phyloP scores from a whole-genome alignment of 2,113 vertebrate genomes.

The Deroptyus accipitrinus region DNA sequence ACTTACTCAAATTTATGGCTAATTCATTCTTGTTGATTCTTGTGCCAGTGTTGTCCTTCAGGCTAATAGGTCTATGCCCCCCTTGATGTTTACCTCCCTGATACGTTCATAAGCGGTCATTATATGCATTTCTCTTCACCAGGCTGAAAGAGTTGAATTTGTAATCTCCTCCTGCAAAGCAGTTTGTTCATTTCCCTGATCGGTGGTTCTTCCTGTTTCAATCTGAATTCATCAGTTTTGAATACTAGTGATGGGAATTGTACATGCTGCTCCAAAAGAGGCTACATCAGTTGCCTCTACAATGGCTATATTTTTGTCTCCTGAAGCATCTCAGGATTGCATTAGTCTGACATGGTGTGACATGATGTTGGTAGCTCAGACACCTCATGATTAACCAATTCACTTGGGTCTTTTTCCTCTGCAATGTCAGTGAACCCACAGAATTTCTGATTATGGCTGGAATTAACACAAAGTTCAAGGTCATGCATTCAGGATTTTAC shows the following conservation, averaged over 20 bases:
- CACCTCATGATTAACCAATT: neutral
- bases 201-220: neutral
- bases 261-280: neutral
- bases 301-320: neutral
- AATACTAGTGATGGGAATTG: neutral
- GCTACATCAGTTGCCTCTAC: neutral
- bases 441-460: neutral
- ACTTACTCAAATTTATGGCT: neutral
- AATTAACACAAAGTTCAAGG: neutral
- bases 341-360: neutral
- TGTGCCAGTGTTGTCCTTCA: neutral
- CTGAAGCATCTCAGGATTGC: neutral
- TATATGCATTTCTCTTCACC: neutral
- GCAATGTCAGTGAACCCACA: neutral
- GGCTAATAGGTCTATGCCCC: neutral
- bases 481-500: neutral
- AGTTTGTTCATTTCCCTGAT: neutral
- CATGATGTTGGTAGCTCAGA: neutral
- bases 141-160: neutral
- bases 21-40: neutral
- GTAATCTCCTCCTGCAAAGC: neutral
- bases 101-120: neutral
- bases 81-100: neutral
- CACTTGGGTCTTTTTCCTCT: neutral
- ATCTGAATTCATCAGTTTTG: neutral